Percentiles rank a stretch among this genome's conserved stretches.
Evolutionary conservation across 2,888 invertebrate species (phyloP).

Genomic region (Amiota communis): DNA sequence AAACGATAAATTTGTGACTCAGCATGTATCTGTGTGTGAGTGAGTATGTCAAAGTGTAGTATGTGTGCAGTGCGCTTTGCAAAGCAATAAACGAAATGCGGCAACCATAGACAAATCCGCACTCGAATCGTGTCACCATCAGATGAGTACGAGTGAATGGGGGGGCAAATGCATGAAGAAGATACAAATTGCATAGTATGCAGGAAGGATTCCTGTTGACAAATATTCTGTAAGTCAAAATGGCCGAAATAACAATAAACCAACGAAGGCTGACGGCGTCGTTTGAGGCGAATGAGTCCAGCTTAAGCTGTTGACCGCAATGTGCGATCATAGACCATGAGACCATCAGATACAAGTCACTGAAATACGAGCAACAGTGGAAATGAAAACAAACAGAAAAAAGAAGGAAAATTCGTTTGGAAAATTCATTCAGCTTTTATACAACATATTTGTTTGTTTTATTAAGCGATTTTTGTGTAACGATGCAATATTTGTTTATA

Average conservation of each 20-base stretch:
- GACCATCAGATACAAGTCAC: background rate
- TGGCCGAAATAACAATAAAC: slow-evolving; percentile 66
- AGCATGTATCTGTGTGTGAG: slow-evolving; percentile 41
- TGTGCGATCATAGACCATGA: too few species aligned
- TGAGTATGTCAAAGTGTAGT: slow-evolving; percentile 26
- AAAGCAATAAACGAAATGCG: slow-evolving; percentile 34
- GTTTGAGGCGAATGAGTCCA: background rate
- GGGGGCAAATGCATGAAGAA: slow-evolving; percentile 9
- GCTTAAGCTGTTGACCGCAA: slow-evolving; percentile 19
- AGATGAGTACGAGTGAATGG: background rate
- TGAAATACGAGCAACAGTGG: background rate
- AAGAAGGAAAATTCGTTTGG: background rate
- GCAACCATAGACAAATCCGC: slow-evolving; percentile 59
- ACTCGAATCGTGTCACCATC: slow-evolving; percentile 39
- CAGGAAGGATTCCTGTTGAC: slow-evolving; percentile 41
- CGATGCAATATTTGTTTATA: slow-evolving; percentile 8
- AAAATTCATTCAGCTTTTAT: background rate
- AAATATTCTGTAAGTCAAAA: slow-evolving; percentile 64
- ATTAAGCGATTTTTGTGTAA: background rate
- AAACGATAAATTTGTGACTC: slow-evolving; percentile 63
- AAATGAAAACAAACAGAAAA: background rate
- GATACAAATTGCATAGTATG: too few species aligned
- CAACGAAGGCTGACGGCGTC: slow-evolving; percentile 37
- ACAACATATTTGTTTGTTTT: background rate
- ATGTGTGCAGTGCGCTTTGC: slow-evolving; percentile 27